These are phyloP conservation scores for Catagonus wagneri DNA, from an alignment of 2,113 vertebrate genomes.

Conservation along the genomic window DNA sequence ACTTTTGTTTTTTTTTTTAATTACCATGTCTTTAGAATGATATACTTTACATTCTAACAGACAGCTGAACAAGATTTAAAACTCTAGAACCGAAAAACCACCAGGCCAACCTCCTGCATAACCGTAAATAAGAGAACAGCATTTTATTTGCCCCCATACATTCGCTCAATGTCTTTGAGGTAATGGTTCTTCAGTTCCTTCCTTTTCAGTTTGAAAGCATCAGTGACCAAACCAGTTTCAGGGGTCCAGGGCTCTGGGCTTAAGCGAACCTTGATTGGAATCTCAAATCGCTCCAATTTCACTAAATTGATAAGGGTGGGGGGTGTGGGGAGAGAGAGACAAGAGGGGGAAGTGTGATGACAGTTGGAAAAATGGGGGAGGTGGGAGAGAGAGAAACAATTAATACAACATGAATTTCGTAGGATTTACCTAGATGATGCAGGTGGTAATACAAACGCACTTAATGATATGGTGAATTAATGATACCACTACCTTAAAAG, in stretches of 20 bases:
- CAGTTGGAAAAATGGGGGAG: neutral
- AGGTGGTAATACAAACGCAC: neutral
- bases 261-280: conserved; percentile 95
- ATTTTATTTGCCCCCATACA: conserved; percentile 95
- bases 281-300: conserved; percentile 97
- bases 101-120: conserved; percentile 65
- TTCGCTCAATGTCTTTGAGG: conserved; percentile 96
- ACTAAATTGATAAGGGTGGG: conserved; percentile 86
- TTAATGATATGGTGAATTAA: neutral
- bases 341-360: neutral
- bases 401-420: conserved; percentile 9
- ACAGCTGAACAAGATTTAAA: conserved; percentile 64
- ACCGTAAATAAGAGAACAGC: neutral
- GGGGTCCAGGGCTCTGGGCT: conserved; percentile 98
- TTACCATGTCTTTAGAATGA: conserved; percentile 65
- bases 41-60: conserved; percentile 62
- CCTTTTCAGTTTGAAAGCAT: conserved; percentile 98
- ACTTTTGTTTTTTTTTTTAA: conserved; percentile 55
- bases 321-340: neutral
- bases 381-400: neutral
- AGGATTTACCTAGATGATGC: neutral
- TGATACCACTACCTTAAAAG: neutral
- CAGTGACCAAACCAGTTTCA: conserved; percentile 97
- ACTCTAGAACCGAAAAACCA: conserved; percentile 27
- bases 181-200: conserved; percentile 98